These are phyloP conservation scores for Coleophora flavipennella DNA, from an alignment of 2,888 invertebrate species.

Conservation along the genomic window DNA sequence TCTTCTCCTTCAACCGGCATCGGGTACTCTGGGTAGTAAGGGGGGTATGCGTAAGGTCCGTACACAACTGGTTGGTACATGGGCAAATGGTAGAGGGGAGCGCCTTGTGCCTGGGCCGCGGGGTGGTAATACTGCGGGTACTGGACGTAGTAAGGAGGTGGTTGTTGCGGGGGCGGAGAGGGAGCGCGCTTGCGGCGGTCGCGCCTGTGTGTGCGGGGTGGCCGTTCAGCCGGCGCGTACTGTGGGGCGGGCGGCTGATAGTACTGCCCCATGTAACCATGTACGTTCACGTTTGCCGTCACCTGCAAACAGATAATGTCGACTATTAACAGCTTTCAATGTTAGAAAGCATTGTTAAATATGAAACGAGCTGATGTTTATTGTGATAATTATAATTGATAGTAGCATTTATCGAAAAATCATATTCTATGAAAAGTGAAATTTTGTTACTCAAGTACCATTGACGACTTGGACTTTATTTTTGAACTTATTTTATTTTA, in stretches of 20 bases:
- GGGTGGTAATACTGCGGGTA: slow-evolving; percentile 61
- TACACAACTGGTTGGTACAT: slow-evolving; percentile 63
- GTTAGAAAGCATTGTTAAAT: too few species aligned
- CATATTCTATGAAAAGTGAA: too few species aligned
- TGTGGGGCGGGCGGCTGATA: slow-evolving; percentile 50
- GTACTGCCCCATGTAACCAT: slow-evolving; percentile 75
- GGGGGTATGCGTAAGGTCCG: slow-evolving; percentile 60
- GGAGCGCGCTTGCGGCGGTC: slow-evolving; percentile 53
- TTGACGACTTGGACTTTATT: too few species aligned
- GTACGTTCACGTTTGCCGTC: slow-evolving; percentile 78
- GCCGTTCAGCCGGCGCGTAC: slow-evolving; percentile 43
- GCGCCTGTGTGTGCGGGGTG: slow-evolving; percentile 43
- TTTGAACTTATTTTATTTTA: too few species aligned
- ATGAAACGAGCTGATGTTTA: too few species aligned
- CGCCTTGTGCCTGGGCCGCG: slow-evolving; percentile 67
- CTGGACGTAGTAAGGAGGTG: slow-evolving; percentile 52
- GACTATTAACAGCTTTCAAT: too few species aligned
- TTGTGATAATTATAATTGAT: too few species aligned
- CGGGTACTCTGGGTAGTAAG: slow-evolving; percentile 60
- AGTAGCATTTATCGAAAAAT: too few species aligned
- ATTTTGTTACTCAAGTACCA: too few species aligned
- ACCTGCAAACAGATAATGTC: slow-evolving; percentile 45
- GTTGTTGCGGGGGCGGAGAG: slow-evolving; percentile 46
- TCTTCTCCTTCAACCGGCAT: slow-evolving; percentile 63
- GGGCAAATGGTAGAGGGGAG: slow-evolving; percentile 67